Evolutionary conservation across 2,113 vertebrate genomes (phyloP), one percentile per base, ranked within the genome.

Genomic region (Larimichthys crocea): DNA sequence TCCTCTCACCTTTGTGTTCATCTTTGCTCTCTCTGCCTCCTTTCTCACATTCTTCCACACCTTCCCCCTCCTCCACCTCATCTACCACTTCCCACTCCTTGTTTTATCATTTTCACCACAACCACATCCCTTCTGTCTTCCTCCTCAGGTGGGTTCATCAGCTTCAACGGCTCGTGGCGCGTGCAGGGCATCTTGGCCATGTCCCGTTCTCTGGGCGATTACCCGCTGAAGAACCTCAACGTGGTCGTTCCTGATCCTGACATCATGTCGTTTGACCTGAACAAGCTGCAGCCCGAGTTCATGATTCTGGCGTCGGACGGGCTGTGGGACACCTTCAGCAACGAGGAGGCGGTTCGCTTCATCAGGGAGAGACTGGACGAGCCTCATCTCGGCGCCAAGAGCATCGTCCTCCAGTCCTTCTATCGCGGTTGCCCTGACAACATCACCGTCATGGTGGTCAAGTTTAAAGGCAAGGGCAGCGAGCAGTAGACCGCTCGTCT

Each of bases 391-490:
- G 98, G 98, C 0, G 98, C 98, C 61, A 99, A 99, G 93, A 99
- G 98, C 91, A 99, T 99, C 71, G 98, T 98, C 46, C 95, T 99
- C 44, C 98, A 99, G 95, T 98, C 98, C n/a, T 99, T 97, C 79
- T 99, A 99, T 92, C 95, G 98, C 6, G 98, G 98, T 26, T 99
- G 98, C 83, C 97, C 98, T 10, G 98, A 99, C 91, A 99, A 99
- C 60, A 99, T 99, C 90, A 99, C 98, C 0, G 98, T 99, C 79
- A 99, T 99, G 98, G 98, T 99, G 92, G 97, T 99, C 56, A 99
- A 99, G 94, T 98, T 99, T 89, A 97, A 97, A 94, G 96, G 93
- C 94, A 98, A 96, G 93, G 84, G 93, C 0, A 93, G 94, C 35
- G 97, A 97, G 87, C 94, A 97, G 94, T 97, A 94, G 95, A 76